Evolutionary conservation across 2,113 vertebrate species (phyloP).

Genomic region (Fulmarus glacialis): DNA sequence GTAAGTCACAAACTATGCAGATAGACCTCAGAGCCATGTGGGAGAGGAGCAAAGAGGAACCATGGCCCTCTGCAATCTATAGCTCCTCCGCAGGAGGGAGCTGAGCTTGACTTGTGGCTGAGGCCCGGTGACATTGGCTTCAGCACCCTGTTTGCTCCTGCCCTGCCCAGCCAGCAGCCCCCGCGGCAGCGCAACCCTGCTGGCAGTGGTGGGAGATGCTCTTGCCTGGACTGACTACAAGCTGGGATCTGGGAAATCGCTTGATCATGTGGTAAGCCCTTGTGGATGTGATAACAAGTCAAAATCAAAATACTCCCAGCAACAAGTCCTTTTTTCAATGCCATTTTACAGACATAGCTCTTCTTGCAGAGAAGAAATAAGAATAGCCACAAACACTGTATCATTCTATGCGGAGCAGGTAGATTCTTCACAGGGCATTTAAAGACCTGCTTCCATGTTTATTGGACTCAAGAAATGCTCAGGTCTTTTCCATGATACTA

Average conservation of each 20-base stretch:
- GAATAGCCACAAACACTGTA: neutral
- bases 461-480: neutral
- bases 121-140: neutral
- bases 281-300: neutral
- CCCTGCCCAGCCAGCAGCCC: neutral
- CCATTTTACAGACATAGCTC: neutral
- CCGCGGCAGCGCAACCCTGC: fast-evolving
- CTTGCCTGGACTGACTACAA: neutral
- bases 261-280: neutral
- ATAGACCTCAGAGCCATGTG: neutral
- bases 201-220: neutral
- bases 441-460: neutral
- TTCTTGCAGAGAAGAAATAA: neutral
- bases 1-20: neutral
- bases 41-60: neutral
- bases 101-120: too few species aligned
- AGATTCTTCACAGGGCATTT: neutral
- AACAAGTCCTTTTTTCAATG: neutral
- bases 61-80: fast-evolving
- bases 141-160: neutral
- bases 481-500: neutral
- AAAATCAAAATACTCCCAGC: neutral
- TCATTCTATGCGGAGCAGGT: neutral
- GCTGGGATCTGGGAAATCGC: neutral
- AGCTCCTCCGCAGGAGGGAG: neutral